phyloP scores from a whole-genome alignment of 1,140 invertebrate species.

The Bicyclus anynana region DNA sequence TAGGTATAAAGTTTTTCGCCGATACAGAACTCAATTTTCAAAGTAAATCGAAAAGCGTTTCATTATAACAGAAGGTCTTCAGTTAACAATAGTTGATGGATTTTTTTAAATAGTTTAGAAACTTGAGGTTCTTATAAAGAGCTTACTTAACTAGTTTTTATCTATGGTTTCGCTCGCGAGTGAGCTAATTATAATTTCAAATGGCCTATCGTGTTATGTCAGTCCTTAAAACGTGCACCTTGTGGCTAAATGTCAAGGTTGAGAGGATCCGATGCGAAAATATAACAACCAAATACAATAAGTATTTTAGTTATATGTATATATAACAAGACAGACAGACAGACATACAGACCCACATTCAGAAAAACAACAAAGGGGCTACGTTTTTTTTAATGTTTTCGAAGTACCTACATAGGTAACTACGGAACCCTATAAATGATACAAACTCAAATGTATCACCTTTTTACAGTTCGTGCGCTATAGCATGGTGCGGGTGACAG shows the following conservation, averaged over 20 bases:
- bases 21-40: background rate
- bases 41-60: background rate
- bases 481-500: too few species aligned
- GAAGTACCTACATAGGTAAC: too few species aligned
- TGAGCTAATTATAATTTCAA: background rate
- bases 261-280: background rate
- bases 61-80: background rate
- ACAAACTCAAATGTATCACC: too few species aligned
- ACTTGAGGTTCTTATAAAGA: background rate
- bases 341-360: too few species aligned
- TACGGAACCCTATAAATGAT: too few species aligned
- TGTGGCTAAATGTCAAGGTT: constrained; percentile 2
- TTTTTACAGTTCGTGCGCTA: too few species aligned
- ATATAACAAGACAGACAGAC: too few species aligned
- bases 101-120: background rate
- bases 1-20: too few species aligned
- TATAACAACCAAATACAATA: background rate
- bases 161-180: background rate
- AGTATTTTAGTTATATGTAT: too few species aligned
- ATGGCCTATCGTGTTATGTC: background rate
- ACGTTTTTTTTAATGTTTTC: too few species aligned
- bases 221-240: constrained; percentile 1
- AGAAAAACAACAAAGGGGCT: too few species aligned
- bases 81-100: background rate
- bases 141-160: background rate